Base-by-base conservation (phyloP, 2,888 invertebrate genomes). In the Drosophila peninsularis region DNA sequence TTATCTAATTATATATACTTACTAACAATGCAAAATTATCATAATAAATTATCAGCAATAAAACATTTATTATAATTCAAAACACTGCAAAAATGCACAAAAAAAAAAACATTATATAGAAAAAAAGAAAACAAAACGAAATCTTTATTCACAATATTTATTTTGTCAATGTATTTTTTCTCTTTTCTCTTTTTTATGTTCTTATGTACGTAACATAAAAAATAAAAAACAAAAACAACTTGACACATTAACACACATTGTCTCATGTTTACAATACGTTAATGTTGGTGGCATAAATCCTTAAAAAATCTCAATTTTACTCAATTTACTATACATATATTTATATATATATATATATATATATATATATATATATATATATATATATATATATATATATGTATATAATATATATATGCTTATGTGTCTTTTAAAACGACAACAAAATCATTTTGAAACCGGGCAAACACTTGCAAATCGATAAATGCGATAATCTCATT, bases 91-190 rank as follows among this genome's bases (percentile, higher is more conserved):
- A 21, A n/a, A 11, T 13, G 24, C 52, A 52, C 52, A 24, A 17
- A n/a, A 58, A 67, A 24, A 17, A n/a, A 58, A 67, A 60, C 53
- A 70, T 47, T 49, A 65, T 36, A 62, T 45, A 53, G 34, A 50
- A 50, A 53, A 54, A 44, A 24, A 57, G 30, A 13, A 30, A 30
- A 10, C 32, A 13, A 32, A n/a, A 62, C 41, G 56, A 58, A 39
- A 62, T 63, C 47, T 57, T 58, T 50, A 73, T 73, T 68, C 75
- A 80, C 75, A 52, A 65, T 88, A 90, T 90, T 88, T 90, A 90
- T 91, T 89, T 91, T 90, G 86, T 90, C 88, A 90, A 90, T 81
- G 80, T 90, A 82, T 90, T 90, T 91, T 90, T 88, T 89, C 82
- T 89, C 82, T 87, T 81, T 82, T 90, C 82, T 88, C 80, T 87